Percentiles rank a stretch among this genome's conserved stretches.
Evolutionary conservation across 2,797 vertebrate genomes (phyloP).

Genomic region (Enteromius unitaeniatus): DNA sequence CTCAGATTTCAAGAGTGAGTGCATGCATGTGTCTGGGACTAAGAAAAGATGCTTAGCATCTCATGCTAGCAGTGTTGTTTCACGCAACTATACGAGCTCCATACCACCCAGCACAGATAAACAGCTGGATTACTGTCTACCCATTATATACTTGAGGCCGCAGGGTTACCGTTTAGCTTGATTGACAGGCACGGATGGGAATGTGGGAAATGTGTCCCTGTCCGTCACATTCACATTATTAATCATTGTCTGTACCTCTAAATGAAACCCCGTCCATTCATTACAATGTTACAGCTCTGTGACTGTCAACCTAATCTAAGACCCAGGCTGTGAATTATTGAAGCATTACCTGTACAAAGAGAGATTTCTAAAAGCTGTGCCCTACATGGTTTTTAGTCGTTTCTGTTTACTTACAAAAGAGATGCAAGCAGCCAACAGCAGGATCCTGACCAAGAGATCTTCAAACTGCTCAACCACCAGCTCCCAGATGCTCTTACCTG

Average conservation of each 20-base stretch:
- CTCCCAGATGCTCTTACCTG: constrained; percentile 90
- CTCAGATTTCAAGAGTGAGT: constrained; percentile 25
- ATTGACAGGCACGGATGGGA: constrained; percentile 57
- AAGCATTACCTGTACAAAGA: not conserved
- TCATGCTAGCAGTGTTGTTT: not conserved
- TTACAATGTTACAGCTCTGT: constrained; percentile 5
- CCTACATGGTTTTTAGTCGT: not conserved
- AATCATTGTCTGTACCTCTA: constrained; percentile 28
- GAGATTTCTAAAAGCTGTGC: not conserved
- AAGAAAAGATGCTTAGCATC: constrained; percentile 18
- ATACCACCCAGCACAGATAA: constrained; percentile 10
- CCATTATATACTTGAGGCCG: constrained; percentile 42
- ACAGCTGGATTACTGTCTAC: constrained; percentile 45
- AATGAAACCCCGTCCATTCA: constrained; percentile 29
- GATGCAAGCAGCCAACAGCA: constrained; percentile 90
- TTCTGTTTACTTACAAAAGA: constrained; percentile 84
- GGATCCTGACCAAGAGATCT: constrained; percentile 86
- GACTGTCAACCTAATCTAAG: constrained; percentile 16
- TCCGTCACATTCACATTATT: constrained; percentile 48
- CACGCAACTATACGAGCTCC: not conserved
- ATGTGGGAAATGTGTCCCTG: constrained; percentile 58
- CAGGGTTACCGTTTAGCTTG: constrained; percentile 44
- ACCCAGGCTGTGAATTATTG: not conserved
- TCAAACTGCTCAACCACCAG: constrained; percentile 85
- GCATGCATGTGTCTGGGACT: not conserved